Evolutionary conservation across 2,113 vertebrate species (phyloP).

Genomic region (Dasyornis broadbenti): DNA sequence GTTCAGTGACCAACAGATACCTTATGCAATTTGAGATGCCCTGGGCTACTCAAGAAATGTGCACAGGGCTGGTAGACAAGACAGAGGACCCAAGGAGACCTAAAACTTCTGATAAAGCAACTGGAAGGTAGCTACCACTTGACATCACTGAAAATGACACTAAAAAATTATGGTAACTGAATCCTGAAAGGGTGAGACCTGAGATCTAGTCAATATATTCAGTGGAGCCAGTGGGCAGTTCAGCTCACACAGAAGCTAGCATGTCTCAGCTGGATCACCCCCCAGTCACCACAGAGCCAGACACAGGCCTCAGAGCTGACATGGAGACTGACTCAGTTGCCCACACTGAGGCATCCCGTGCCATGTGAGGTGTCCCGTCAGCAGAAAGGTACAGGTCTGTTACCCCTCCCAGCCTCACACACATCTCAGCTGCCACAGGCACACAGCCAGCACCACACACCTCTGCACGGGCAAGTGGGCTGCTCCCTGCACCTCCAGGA

Average conservation of each 20-base stretch:
- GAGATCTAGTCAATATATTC: neutral
- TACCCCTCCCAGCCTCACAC: neutral
- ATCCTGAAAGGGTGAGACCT: neutral
- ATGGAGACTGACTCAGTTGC: neutral
- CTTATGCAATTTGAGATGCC: neutral
- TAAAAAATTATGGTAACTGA: neutral
- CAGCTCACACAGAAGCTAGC: neutral
- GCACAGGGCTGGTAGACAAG: neutral
- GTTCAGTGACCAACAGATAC: neutral
- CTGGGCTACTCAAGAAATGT: neutral
- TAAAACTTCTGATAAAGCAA: neutral
- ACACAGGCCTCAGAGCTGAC: neutral
- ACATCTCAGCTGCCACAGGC: neutral
- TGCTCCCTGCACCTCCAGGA: neutral
- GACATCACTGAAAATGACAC: neutral
- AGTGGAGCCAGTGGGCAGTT: neutral
- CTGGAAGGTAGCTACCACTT: neutral
- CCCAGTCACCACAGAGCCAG: neutral
- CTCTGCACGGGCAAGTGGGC: rapidly evolving
- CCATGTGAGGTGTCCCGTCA: neutral
- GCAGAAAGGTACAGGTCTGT: neutral
- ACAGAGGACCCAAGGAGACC: neutral
- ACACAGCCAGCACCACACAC: neutral
- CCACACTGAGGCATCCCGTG: neutral
- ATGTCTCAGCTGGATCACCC: neutral